phyloP scores from a whole-genome alignment of 2,888 invertebrate species.

The Thyatira batis region DNA sequence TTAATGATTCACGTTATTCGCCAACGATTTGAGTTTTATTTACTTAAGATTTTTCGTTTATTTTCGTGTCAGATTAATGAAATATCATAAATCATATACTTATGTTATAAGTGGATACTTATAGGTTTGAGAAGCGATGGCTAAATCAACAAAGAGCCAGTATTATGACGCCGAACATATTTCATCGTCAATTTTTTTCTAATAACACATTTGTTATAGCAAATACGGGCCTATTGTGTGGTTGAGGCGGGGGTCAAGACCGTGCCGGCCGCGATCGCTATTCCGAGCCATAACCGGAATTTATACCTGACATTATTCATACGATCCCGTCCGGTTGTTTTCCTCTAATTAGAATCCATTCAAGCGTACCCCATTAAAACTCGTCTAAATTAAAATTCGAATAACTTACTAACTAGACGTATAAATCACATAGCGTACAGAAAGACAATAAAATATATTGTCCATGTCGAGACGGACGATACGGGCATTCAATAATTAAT shows the following conservation, averaged over 20 bases:
- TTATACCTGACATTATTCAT: conserved; percentile 79
- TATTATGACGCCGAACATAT: conserved; percentile 44
- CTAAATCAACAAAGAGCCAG: conserved; percentile 39
- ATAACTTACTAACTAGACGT: conserved; percentile 82
- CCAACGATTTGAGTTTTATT: conserved; percentile 1
- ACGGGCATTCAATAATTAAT: conserved; percentile 70
- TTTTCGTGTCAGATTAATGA: neutral
- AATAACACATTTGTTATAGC: conserved; percentile 69
- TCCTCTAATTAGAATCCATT: conserved; percentile 81
- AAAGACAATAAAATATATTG: conserved; percentile 82
- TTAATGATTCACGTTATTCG: conserved; percentile 19
- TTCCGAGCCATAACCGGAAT: conserved; percentile 73
- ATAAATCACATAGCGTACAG: conserved; percentile 72
- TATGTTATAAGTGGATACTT: neutral
- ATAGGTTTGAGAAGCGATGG: conserved; percentile 3
- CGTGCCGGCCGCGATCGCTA: conserved; percentile 46
- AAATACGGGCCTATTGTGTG: conserved; percentile 64
- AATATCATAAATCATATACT: neutral
- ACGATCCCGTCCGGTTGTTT: conserved; percentile 67
- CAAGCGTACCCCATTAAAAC: conserved; percentile 79
- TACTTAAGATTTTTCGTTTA: neutral
- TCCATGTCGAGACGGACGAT: conserved; percentile 56
- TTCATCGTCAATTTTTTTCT: conserved; percentile 64
- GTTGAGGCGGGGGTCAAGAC: conserved; percentile 49
- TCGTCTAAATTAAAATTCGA: conserved; percentile 80